Base-by-base conservation (phyloP, 2,888 invertebrate species). In the Apamea anceps region DNA sequence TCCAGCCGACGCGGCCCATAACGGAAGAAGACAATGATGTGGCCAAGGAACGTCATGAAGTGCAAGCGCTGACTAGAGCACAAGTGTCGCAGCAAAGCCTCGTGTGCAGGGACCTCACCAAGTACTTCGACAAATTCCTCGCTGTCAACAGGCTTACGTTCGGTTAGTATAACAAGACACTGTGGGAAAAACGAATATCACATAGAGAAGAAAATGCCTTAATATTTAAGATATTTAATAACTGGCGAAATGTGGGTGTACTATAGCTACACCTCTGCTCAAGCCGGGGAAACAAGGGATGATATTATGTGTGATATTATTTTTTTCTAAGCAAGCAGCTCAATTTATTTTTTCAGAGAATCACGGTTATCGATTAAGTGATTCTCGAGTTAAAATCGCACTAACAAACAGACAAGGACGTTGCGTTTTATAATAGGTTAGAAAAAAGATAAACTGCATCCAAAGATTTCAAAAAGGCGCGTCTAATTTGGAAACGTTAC, bases 91-190 rank as follows among this genome's bases (percentile, higher is more conserved):
- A 91, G 0, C 95, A 97, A 81, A 98, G 97, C 89, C 94, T 98
- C 42, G 97, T 98, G 6, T 94, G 98, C 86, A 97, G 97, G 85
- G 97, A 98, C 91, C 96, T 99, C 51, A 98, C 98, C 18, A 99
- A 99, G 93, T 97, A 97, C 91, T 99, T 98, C 91, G 97, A 97
- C 3, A 94, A 96, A 0, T 97, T 98, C 82, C 93, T 98, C 42
- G 99, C 99, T 0, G 99, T 99, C 0, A 98, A 98, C 93, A 97
- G 98, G 81, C 95, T 98, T 2, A 98, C 97, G 0, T 95, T 97
- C 68, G 96, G 97, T 60, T 60, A 60, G 57, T 60, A 60, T 60
- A 60, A 60, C 12, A n/a, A n/a, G 54, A 54, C 54, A 54, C 8
- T 6, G 21, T 21, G 54, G 21, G 6, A 13, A 21, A 70, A 51